A percentile compares a stretch with the other conserved stretches of the same genome.
phyloP scores from a whole-genome alignment of 2,113 vertebrate genomes.

The Cinclus mexicanus region DNA sequence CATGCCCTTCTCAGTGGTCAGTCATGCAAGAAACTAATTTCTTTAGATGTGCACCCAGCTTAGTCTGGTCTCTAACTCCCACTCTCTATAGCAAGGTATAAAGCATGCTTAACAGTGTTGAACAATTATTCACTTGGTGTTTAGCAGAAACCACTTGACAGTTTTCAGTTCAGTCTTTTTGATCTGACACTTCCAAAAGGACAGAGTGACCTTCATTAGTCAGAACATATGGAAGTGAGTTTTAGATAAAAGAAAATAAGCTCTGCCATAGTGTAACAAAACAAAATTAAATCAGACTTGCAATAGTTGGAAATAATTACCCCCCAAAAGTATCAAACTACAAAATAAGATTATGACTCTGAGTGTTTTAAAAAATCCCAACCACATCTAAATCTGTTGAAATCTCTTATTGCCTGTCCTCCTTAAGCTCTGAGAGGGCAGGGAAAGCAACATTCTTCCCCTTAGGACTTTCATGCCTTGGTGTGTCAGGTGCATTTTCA shows the following conservation, averaged over 20 bases:
- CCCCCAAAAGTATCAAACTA: not conserved
- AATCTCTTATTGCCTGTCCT: not conserved
- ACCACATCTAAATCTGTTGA: not conserved
- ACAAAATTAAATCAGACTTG: not conserved
- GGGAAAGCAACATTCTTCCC: not conserved
- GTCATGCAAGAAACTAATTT: not conserved
- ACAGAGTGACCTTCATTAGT: slow-evolving; percentile 34
- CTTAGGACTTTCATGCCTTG: not conserved
- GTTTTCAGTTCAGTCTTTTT: slow-evolving; percentile 39
- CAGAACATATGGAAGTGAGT: not conserved
- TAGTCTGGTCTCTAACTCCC: slow-evolving; percentile 7
- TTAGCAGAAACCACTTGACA: slow-evolving; percentile 27
- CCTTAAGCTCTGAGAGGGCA: not conserved
- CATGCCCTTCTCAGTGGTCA: not conserved
- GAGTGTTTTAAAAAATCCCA: not conserved
- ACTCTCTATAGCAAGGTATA: not conserved
- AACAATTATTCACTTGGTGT: slow-evolving; percentile 10
- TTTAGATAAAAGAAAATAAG: slow-evolving; percentile 23
- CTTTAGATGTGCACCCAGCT: not conserved
- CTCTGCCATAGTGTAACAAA: not conserved
- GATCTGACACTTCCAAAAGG: slow-evolving; percentile 40
- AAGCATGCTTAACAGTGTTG: not conserved
- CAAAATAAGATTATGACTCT: not conserved
- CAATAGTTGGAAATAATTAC: not conserved
- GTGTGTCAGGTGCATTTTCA: not conserved